Evolutionary conservation across 2,113 vertebrate genomes (phyloP).

Genomic region (Elephas maximus): DNA sequence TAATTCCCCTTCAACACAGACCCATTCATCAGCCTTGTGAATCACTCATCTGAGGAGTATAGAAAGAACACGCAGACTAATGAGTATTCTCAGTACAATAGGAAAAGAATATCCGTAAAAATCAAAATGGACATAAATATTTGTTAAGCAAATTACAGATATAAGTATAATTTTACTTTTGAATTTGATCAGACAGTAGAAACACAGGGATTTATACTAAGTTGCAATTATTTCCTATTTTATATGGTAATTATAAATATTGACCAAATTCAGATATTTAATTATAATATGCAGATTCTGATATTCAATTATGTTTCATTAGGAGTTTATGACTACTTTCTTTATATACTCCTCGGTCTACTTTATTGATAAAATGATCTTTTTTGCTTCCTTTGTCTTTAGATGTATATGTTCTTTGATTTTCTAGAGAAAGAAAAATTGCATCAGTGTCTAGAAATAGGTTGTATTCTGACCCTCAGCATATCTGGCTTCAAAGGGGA

Average conservation of each 20-base stretch:
- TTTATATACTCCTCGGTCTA: background rate
- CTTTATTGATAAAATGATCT: background rate
- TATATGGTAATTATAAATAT: background rate
- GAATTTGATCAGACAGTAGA: background rate
- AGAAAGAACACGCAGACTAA: background rate
- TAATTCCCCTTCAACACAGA: background rate
- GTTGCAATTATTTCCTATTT: background rate
- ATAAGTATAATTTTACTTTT: background rate
- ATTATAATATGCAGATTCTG: background rate
- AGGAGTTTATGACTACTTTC: background rate
- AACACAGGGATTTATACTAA: background rate
- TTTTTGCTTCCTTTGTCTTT: background rate
- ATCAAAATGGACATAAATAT: background rate
- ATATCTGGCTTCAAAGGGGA: background rate
- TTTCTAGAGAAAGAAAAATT: constrained; percentile 44
- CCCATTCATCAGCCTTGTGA: background rate
- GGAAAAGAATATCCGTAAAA: background rate
- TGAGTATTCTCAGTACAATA: background rate
- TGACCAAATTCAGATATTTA: background rate
- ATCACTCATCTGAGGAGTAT: background rate
- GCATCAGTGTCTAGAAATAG: constrained; percentile 24
- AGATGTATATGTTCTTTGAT: background rate
- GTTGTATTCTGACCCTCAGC: background rate
- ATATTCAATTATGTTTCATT: background rate
- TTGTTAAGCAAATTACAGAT: background rate